Base-by-base conservation (phyloP, 2,888 invertebrate genomes). In the Sarcophaga rosellei region DNA sequence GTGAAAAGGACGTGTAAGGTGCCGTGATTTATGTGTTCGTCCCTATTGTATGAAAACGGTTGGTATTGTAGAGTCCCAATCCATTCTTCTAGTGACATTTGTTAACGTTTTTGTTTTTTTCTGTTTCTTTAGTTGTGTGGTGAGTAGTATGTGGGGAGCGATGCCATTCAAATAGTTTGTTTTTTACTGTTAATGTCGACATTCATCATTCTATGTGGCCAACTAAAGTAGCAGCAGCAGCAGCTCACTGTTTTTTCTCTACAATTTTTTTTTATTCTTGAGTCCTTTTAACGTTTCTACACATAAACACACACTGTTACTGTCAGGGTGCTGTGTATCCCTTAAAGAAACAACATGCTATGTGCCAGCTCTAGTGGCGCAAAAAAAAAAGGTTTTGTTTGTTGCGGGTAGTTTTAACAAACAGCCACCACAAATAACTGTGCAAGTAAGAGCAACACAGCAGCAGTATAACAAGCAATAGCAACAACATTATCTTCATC, bases 171-270 rank as follows among this genome's bases (percentile, higher is more conserved):
- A 83, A 68, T 78, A 62, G 72, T 73, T 83, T 53, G 62, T 81
- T 47, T 74, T 74, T 68, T 74, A 68, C 74, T 78, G 73, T 78
- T 73, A 62, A 77, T 78, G 77, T 73, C 77, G 72, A 73, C 77
- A 83, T 83, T 73, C 62, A 83, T 83, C 83, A 78, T 83, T 68
- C 77, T 62, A 72, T 61, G 21, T 61, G 35, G 61, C 47, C 65
- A 82, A 82, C 73, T 61, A 66, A 47, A 57, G 6, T 53, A 62
- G 10, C 61, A 73, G 21, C 45, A 66, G 8, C n/a, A 68, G 3
- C 15, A 61, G 21, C 47, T 20, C 11, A 44, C 8, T 61, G 20
- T 61, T 72, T 62, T 20, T 10, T 53, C 15, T 45, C 35, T 25
- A 21, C 12, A 0, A 6, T 63, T 63, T 21, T 45, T 45, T 15